These are phyloP conservation scores for Drosophila obscura DNA, from an alignment of 1,140 invertebrate genomes.

Conservation along the genomic window DNA sequence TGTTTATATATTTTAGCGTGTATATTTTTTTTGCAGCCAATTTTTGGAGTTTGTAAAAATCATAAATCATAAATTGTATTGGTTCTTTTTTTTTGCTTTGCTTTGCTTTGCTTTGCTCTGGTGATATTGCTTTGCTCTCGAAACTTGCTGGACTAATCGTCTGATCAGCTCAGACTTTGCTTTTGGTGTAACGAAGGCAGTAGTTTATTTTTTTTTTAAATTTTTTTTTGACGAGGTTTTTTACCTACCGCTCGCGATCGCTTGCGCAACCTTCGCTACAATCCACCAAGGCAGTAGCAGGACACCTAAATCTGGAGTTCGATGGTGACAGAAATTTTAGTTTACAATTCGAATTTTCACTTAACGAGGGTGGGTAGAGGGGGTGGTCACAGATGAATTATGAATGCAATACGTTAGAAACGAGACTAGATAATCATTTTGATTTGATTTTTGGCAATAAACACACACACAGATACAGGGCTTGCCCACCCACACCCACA, in stretches of 20 bases:
- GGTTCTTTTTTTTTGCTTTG: constrained; percentile 6
- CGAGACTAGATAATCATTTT: background rate
- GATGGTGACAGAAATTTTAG: constrained; percentile 53
- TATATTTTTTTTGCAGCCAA: constrained; percentile 50
- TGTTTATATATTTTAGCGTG: constrained; percentile 35
- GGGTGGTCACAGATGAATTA: background rate
- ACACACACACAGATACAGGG: too few species aligned
- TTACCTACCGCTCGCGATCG: constrained; percentile 72
- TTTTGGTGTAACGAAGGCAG: constrained; percentile 51
- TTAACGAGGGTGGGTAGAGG: background rate
- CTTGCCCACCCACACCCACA: too few species aligned
- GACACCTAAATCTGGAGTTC: constrained; percentile 72
- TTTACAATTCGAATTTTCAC: constrained; percentile 32
- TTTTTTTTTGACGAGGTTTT: background rate
- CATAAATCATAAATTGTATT: constrained; percentile 35
- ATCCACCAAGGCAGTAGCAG: constrained; percentile 62
- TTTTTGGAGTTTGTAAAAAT: constrained; percentile 33
- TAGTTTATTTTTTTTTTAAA: constrained; percentile 44
- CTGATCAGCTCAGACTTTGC: constrained; percentile 46
- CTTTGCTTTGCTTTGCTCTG: constrained; percentile 38
- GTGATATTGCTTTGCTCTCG: constrained; percentile 49
- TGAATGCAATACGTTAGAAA: constrained; percentile 21
- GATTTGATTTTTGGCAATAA: background rate
- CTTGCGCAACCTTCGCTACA: constrained; percentile 69
- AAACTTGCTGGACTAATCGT: constrained; percentile 52